phyloP scores from a whole-genome alignment of 2,797 vertebrate species.

The Sebastes matsubarae region DNA sequence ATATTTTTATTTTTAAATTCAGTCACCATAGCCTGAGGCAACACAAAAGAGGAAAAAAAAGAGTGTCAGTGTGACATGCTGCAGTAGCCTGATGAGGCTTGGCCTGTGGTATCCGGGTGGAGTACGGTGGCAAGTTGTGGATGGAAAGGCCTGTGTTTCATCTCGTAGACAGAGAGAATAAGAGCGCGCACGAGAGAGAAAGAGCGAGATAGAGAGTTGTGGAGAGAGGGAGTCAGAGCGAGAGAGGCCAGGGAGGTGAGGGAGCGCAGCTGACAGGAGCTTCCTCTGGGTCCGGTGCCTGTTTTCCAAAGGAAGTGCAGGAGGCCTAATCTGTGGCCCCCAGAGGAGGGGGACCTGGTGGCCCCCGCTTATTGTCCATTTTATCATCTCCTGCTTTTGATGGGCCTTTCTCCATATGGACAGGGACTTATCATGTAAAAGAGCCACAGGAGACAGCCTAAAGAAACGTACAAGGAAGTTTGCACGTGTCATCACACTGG shows the following conservation, averaged over 20 bases:
- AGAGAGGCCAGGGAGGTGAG: slow-evolving; percentile 89
- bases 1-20: not conserved
- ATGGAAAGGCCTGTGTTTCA: slow-evolving; percentile 77
- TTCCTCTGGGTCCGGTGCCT: slow-evolving; percentile 84
- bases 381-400: slow-evolving; percentile 81
- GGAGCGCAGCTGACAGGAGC: slow-evolving; percentile 86
- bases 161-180: slow-evolving; percentile 64
- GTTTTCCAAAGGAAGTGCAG: slow-evolving; percentile 90
- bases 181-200: slow-evolving; percentile 33
- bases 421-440: slow-evolving; percentile 64
- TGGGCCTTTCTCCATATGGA: slow-evolving; percentile 68
- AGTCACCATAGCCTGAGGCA: not conserved
- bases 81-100: slow-evolving; percentile 75
- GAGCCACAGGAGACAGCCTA: slow-evolving; percentile 26
- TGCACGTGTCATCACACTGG: slow-evolving; percentile 50
- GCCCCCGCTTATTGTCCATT: slow-evolving; percentile 83
- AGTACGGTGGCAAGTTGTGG: slow-evolving; percentile 63
- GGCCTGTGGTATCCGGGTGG: slow-evolving; percentile 71
- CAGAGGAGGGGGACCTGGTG: slow-evolving; percentile 78
- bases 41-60: slow-evolving; percentile 14
- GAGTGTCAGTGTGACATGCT: slow-evolving; percentile 45
- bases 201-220: slow-evolving; percentile 31
- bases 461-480: slow-evolving; percentile 15
- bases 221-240: slow-evolving; percentile 54
- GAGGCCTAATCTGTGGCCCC: slow-evolving; percentile 91